Evolutionary conservation across 2,113 vertebrate genomes (phyloP).

Genomic region (Candoia aspera): DNA sequence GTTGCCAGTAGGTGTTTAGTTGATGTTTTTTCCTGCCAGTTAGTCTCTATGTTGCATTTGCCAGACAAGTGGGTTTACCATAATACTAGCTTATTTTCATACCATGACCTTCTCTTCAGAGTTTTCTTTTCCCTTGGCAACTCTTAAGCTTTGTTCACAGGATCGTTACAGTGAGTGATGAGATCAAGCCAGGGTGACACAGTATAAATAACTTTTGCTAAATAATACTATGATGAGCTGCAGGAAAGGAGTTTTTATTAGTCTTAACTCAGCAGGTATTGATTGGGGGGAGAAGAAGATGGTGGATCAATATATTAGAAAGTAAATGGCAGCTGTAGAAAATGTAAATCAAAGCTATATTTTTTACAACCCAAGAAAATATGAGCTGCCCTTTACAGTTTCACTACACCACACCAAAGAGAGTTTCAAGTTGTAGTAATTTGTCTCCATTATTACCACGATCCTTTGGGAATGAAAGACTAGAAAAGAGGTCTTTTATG

Average conservation of each 20-base stretch:
- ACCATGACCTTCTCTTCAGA: slow-evolving; percentile 57
- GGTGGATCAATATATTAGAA: slow-evolving; percentile 48
- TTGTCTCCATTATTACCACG: slow-evolving; percentile 61
- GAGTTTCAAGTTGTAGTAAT: slow-evolving; percentile 39
- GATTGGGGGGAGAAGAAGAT: slow-evolving; percentile 59
- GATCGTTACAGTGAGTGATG: slow-evolving; percentile 71
- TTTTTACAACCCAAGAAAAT: slow-evolving; percentile 54
- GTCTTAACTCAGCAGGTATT: slow-evolving; percentile 64
- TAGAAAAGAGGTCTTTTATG: slow-evolving; percentile 61
- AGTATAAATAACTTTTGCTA: slow-evolving; percentile 69
- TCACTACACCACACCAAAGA: slow-evolving; percentile 54
- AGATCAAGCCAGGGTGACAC: slow-evolving; percentile 66
- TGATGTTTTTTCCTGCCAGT: too few species aligned
- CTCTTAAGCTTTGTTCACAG: slow-evolving; percentile 65
- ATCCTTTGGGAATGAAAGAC: slow-evolving; percentile 56
- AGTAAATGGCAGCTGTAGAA: slow-evolving; percentile 58
- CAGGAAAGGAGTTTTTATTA: slow-evolving; percentile 65
- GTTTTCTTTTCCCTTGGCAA: slow-evolving; percentile 68
- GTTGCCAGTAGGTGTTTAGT: neutral
- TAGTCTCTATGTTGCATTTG: neutral
- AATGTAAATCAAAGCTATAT: slow-evolving; percentile 61
- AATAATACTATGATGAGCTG: slow-evolving; percentile 72
- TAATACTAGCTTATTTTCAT: slow-evolving; percentile 26
- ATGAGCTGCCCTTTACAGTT: slow-evolving; percentile 66
- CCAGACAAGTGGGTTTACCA: neutral